Evolutionary conservation across 2,888 invertebrate genomes (phyloP).

Genomic region (Holacanthella duospinosa): DNA sequence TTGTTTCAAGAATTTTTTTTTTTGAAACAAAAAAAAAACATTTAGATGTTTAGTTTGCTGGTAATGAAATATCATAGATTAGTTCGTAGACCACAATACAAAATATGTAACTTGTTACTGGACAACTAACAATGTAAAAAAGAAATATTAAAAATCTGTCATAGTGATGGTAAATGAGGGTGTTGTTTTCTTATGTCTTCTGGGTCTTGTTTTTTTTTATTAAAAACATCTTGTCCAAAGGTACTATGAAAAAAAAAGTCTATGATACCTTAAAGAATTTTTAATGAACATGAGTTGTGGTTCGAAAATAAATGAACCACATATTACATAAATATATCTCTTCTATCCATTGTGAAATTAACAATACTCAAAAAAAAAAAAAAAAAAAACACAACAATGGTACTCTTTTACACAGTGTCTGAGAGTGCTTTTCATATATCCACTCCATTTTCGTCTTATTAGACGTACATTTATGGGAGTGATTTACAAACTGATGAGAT

Average conservation of each 20-base stretch:
- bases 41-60: neutral
- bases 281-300: conserved; percentile 4
- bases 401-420: too few species aligned
- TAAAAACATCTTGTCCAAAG: too few species aligned
- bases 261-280: neutral
- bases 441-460: too few species aligned
- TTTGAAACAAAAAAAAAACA: conserved; percentile 2
- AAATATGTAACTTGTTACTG: neutral
- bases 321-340: neutral
- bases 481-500: too few species aligned
- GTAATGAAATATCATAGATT: neutral
- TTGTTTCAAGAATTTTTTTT: conserved; percentile 6
- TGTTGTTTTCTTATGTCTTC: neutral
- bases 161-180: conserved; percentile 3
- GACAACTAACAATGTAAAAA: too few species aligned
- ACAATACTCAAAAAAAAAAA: too few species aligned
- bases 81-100: neutral
- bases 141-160: conserved; percentile 1
- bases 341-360: neutral
- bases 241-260: neutral
- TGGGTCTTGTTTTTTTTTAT: neutral
- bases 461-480: neutral
- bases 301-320: neutral
- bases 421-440: too few species aligned
- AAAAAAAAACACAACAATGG: too few species aligned